Evolutionary conservation across 2,888 invertebrate genomes (phyloP), one percentile per base, ranked within the genome.

Genomic region (Pyrrhia umbra): DNA sequence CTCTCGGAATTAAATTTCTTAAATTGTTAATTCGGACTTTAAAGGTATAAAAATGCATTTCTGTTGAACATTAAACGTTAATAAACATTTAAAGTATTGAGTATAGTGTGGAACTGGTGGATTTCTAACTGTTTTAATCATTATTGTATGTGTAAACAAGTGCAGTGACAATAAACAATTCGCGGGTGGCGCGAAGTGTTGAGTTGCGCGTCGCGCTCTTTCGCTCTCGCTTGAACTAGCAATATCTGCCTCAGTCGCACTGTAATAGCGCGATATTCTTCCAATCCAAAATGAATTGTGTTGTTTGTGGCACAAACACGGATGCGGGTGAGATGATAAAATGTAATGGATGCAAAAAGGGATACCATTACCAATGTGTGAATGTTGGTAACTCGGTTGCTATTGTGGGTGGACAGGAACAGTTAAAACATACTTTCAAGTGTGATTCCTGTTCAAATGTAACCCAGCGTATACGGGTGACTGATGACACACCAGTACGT

Each of bases 131-230:
- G 30, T 30, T 50, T 50, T 10, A 16, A 51, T 16, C 39, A 51
- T 25, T 25, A 21, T 43, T 20, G 21, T 2, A 30, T 54, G 34
- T 25, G 18, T n/a, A 13, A 49, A 10, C 6, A 37, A 49, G 47
- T 23, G 55, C 54, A 55, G 47, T 23, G 42, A 54, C 18, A 61
- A 47, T 4, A 61, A 45, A 30, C 43, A 54, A 55, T 13, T 43
- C 9, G 55, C 55, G 55, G 55, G 55, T 62, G 55, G 50, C 55
- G 49, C 45, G 42, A 50, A 55, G 3, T 16, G 6, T 10, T 1
- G n/a, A 45, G 43, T 18, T n/a, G 25, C 49, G 62, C 55, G 18
- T 37, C 56, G 56, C 45, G 50, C 51, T 62, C 62, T 49, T 37
- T 62, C 45, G 16, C 50, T 50, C 62, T 30, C 34, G 47, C 56